Conservation (phyloP, 1,140 invertebrate genomes). For the Pomacea maculata region DNA sequence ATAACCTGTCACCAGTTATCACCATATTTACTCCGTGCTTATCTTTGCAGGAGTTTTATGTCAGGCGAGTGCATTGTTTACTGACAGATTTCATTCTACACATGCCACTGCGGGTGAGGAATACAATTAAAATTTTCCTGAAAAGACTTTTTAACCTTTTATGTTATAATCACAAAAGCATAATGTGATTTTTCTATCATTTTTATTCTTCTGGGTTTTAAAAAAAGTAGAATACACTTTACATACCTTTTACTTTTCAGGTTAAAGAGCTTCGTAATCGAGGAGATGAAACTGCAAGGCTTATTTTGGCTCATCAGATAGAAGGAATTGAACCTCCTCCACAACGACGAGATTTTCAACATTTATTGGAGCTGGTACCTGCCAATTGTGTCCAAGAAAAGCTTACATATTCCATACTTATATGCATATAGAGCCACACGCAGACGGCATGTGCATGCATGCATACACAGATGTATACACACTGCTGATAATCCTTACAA, state of each 20-base stretch:
- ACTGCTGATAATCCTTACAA: not conserved
- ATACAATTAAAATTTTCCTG: not conserved
- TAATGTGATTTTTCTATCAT: not conserved
- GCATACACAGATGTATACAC: not conserved
- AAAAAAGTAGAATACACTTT: not conserved
- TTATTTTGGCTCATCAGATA: slow-evolving; percentile 77
- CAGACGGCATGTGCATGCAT: not conserved
- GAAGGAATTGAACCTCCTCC: slow-evolving; percentile 84
- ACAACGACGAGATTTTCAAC: slow-evolving; percentile 83
- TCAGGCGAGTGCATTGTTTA: slow-evolving; percentile 83
- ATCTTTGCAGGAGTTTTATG: slow-evolving; percentile 75
- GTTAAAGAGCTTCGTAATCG: slow-evolving; percentile 81
- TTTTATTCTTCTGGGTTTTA: not conserved
- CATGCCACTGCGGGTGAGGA: slow-evolving; percentile 84
- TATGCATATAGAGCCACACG: not conserved
- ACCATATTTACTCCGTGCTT: not conserved
- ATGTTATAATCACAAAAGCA: not conserved
- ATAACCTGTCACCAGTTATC: no score
- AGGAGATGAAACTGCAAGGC: slow-evolving; percentile 88
- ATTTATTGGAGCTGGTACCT: slow-evolving; percentile 75
- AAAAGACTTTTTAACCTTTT: not conserved
- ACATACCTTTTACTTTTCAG: slow-evolving; percentile 37
- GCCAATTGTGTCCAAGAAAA: slow-evolving; percentile 11
- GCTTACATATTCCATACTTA: not conserved
- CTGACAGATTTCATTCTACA: slow-evolving; percentile 92